Evolutionary conservation across 2,797 vertebrate genomes (phyloP).

Genomic region (Acanthurus leucopareius): DNA sequence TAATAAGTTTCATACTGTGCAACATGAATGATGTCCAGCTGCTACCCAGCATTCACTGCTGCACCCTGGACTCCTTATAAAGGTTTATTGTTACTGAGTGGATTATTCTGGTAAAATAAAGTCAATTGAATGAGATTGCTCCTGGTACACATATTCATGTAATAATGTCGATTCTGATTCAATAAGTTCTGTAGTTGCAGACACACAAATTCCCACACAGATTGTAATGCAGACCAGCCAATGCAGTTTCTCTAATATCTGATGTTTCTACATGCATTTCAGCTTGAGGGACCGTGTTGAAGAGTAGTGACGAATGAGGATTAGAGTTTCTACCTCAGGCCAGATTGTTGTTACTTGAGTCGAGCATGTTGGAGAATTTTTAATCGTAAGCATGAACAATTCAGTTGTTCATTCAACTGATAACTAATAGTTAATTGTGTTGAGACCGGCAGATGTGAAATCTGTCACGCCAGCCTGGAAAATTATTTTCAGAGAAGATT

Average conservation of each 20-base stretch:
- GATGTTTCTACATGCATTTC: conserved; percentile 19
- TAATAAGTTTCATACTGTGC: conserved; percentile 6
- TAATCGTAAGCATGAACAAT: background rate
- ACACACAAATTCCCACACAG: background rate
- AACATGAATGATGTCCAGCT: conserved; percentile 28
- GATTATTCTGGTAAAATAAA: conserved; percentile 15
- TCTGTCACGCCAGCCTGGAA: conserved; percentile 5
- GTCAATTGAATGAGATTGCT: conserved; percentile 24
- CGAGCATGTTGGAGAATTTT: background rate
- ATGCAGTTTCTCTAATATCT: conserved; percentile 3
- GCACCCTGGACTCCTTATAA: conserved; percentile 2
- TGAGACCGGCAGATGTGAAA: background rate
- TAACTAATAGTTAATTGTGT: background rate
- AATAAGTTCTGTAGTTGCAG: background rate
- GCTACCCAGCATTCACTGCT: background rate
- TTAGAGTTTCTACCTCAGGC: conserved; percentile 19
- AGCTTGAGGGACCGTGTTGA: background rate
- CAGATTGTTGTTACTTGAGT: conserved; percentile 13
- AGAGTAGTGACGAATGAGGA: background rate
- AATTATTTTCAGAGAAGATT: background rate
- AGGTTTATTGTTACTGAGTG: conserved; percentile 6
- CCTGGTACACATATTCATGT: background rate
- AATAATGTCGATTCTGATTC: conserved; percentile 1
- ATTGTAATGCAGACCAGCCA: background rate
- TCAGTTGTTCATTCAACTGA: conserved; percentile 7